phyloP scores from a whole-genome alignment of 2,888 invertebrate species.

The Brachypalpus laphriformis region DNA sequence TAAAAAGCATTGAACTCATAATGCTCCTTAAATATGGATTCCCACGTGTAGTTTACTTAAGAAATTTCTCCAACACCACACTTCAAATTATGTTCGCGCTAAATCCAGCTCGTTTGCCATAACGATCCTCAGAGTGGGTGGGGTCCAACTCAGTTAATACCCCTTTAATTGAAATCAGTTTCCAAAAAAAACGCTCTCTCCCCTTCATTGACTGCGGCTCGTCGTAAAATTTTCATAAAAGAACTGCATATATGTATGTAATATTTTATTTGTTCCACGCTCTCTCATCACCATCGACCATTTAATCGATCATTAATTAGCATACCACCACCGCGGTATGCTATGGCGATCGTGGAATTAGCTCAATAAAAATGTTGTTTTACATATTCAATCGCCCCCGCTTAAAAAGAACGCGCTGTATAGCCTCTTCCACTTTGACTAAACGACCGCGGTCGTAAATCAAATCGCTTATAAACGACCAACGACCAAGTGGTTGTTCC shows the following conservation, averaged over 20 bases:
- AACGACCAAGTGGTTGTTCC: conserved; percentile 2
- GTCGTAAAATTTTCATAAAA: conserved; percentile 11
- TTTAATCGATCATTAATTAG: conserved; percentile 53
- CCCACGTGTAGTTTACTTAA: not conserved
- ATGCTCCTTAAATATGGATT: too few relatives aligned
- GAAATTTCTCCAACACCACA: not conserved
- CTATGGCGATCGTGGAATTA: not conserved
- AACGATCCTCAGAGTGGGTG: conserved; percentile 16
- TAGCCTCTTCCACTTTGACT: conserved; percentile 24
- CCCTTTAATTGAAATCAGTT: conserved; percentile 12
- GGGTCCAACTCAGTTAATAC: conserved; percentile 8
- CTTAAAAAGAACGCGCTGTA: conserved; percentile 6
- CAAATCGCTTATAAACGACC: conserved; percentile 31
- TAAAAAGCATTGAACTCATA: too few relatives aligned
- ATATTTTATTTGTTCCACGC: conserved; percentile 40
- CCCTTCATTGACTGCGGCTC: not conserved
- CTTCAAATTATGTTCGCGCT: not conserved
- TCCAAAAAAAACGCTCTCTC: not conserved
- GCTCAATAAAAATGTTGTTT: conserved; percentile 45
- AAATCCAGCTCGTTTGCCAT: not conserved
- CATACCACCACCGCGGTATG: conserved; percentile 39
- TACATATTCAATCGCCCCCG: conserved; percentile 52
- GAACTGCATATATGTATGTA: conserved; percentile 21
- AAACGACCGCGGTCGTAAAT: conserved; percentile 31
- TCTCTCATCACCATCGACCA: conserved; percentile 45